phyloP scores from a whole-genome alignment of 2,888 invertebrate genomes.

The Noctua janthina region DNA sequence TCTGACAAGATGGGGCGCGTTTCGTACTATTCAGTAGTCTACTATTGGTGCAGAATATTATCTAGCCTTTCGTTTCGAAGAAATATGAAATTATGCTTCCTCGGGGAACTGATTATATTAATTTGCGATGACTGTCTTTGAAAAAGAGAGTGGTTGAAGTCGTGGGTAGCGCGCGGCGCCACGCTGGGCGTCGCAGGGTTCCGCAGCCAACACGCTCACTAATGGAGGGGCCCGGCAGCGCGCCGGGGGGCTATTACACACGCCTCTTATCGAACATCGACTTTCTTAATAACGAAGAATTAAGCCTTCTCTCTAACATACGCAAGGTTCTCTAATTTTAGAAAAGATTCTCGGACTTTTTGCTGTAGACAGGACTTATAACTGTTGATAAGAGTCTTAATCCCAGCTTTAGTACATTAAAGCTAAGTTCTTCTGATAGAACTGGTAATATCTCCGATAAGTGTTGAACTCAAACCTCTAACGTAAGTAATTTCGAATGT shows the following conservation, averaged over 20 bases:
- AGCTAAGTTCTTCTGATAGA: constrained; percentile 26
- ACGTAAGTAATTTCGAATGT: constrained; percentile 1
- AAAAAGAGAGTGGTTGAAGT: constrained; percentile 74
- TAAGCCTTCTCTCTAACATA: constrained; percentile 70
- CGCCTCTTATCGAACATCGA: constrained; percentile 83
- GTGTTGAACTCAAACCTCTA: constrained; percentile 13
- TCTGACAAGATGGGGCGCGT: not conserved
- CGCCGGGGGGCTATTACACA: constrained; percentile 82
- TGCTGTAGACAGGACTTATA: constrained; percentile 40
- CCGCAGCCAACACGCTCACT: constrained; percentile 80
- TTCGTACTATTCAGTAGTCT: not conserved
- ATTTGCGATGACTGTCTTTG: constrained; percentile 72
- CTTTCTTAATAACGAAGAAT: constrained; percentile 81
- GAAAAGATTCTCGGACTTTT: constrained; percentile 44
- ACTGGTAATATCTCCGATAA: constrained; percentile 35
- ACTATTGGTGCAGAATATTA: not conserved
- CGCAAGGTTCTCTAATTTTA: constrained; percentile 42
- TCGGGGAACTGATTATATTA: constrained; percentile 70
- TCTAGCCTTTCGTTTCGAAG: constrained; percentile 4
- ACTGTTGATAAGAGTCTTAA: constrained; percentile 47
- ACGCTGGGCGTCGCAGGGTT: constrained; percentile 84
- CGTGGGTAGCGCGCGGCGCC: constrained; percentile 68
- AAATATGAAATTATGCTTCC: constrained; percentile 32
- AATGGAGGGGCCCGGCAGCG: constrained; percentile 81
- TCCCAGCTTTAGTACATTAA: constrained; percentile 45